phyloP scores from a whole-genome alignment of 1,140 invertebrate genomes.

The Sycophila sp. region DNA sequence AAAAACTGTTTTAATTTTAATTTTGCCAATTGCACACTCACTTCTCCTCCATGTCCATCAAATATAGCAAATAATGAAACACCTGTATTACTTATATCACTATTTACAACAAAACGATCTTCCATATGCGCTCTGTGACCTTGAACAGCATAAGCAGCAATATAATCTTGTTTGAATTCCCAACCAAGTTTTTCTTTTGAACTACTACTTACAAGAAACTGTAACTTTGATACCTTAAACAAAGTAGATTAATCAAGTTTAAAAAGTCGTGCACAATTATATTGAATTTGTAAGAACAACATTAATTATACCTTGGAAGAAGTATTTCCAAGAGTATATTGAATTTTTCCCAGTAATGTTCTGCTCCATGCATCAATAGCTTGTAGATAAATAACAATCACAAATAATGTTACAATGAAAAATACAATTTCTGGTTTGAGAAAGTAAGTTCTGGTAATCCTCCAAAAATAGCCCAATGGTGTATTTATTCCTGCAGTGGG shows the following conservation, averaged over 20 bases:
- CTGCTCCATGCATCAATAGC: slow-evolving; percentile 82
- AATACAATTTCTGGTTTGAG: slow-evolving; percentile 80
- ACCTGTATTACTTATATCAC: slow-evolving; percentile 66
- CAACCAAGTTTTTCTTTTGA: slow-evolving; percentile 73
- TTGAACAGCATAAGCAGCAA: slow-evolving; percentile 89
- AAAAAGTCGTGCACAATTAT: background rate
- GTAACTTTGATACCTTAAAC: slow-evolving; percentile 57
- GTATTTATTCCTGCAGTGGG: slow-evolving; percentile 69
- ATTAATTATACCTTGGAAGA: slow-evolving; percentile 68
- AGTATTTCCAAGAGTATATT: slow-evolving; percentile 72
- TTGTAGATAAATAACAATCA: slow-evolving; percentile 81
- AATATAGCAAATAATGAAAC: slow-evolving; percentile 91
- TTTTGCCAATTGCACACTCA: slow-evolving; percentile 50
- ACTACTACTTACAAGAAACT: slow-evolving; percentile 59
- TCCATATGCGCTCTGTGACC: slow-evolving; percentile 92
- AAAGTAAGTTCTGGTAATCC: slow-evolving; percentile 77
- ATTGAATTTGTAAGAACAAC: slow-evolving; percentile 9
- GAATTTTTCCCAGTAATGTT: slow-evolving; percentile 76
- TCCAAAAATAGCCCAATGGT: slow-evolving; percentile 74
- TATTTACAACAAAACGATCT: slow-evolving; percentile 80
- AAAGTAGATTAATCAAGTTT: slow-evolving; percentile 24
- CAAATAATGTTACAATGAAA: slow-evolving; percentile 72
- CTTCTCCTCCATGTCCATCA: slow-evolving; percentile 94
- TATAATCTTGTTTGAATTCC: slow-evolving; percentile 78
- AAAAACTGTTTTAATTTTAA: background rate